Conservation (phyloP, 1,140 invertebrate genomes). For the Micrasema longulum region DNA sequence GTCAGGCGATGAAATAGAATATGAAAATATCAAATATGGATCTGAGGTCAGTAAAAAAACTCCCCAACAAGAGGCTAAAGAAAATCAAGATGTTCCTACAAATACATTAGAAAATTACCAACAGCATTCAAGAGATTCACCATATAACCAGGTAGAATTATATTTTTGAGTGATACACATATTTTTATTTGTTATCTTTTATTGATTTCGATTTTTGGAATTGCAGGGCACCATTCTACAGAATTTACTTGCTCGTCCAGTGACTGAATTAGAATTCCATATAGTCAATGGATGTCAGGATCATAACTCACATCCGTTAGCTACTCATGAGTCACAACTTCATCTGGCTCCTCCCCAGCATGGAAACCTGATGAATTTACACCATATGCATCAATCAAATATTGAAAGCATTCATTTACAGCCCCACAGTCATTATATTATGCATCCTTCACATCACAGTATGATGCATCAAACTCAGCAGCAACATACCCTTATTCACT, state of each 20-base stretch:
- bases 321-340: not conserved
- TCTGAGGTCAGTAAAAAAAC: not conserved
- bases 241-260: constrained; percentile 12
- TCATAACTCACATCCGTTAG: not conserved
- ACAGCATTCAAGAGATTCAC: not conserved
- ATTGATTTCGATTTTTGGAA: not conserved
- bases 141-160: not conserved
- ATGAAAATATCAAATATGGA: constrained; percentile 13
- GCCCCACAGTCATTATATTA: not conserved
- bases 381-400: constrained; percentile 20
- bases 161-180: not conserved
- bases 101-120: constrained; percentile 1
- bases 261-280: constrained; percentile 9
- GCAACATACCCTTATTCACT: constrained; percentile 13
- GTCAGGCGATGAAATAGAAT: constrained; percentile 38
- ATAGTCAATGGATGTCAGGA: not conserved
- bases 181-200: constrained; percentile 4
- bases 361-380: constrained; percentile 9
- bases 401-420: not conserved
- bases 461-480: constrained; percentile 2
- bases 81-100: constrained; percentile 9
- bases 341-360: not conserved
- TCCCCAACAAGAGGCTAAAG: not conserved
- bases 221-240: constrained; percentile 16
- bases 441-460: constrained; percentile 25